A percentile compares a stretch with the other conserved stretches of the same genome.
These are phyloP conservation scores for Drosophila eohydei DNA, from an alignment of 2,888 invertebrate species.

Conservation along the genomic window DNA sequence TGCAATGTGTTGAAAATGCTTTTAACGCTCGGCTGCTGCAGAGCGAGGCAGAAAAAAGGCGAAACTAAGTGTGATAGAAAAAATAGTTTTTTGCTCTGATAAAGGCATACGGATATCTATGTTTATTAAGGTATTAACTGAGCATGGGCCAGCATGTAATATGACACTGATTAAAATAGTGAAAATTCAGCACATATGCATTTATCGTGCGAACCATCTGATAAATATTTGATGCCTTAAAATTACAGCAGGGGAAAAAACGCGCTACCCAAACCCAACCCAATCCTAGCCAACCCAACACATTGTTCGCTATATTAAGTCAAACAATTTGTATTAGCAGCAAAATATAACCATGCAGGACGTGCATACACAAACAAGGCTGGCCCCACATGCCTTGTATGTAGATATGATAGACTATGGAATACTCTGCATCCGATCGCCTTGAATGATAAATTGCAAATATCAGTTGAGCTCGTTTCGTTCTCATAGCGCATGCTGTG, in stretches of 20 bases:
- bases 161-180: slow-evolving; percentile 54
- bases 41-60: background rate
- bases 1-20: slow-evolving; percentile 13
- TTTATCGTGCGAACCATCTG: slow-evolving; percentile 41
- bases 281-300: no score
- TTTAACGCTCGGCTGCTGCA: slow-evolving; percentile 5
- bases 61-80: slow-evolving; percentile 15
- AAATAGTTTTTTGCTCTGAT: background rate
- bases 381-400: background rate
- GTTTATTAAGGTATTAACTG: slow-evolving; percentile 50
- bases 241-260: slow-evolving; percentile 14
- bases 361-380: background rate
- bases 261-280: background rate
- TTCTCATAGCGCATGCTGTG: background rate
- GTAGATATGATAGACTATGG: background rate
- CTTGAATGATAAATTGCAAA: no score
- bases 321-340: slow-evolving; percentile 45
- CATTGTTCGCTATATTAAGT: slow-evolving; percentile 50
- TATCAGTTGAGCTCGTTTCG: no score
- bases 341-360: slow-evolving; percentile 10
- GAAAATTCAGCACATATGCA: slow-evolving; percentile 53
- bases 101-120: slow-evolving; percentile 8
- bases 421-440: background rate
- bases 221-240: slow-evolving; percentile 57
- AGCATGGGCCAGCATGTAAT: slow-evolving; percentile 34